These are phyloP conservation scores for Oryzias sinensis DNA, from an alignment of 2,797 vertebrate genomes.

Conservation along the genomic window DNA sequence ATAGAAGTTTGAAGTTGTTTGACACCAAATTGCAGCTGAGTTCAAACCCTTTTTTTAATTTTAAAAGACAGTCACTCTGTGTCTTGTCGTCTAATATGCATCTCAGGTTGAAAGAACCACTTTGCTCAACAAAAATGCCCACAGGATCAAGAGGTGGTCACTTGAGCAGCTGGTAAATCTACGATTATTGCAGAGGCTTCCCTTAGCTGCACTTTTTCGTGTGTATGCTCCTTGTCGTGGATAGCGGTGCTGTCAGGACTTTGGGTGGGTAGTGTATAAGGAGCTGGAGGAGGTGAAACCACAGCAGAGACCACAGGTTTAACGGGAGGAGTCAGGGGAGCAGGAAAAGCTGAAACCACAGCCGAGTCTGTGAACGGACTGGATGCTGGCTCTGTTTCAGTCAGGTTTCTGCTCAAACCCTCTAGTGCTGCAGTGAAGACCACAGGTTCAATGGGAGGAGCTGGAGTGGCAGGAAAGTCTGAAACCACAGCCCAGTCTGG, in stretches of 20 bases:
- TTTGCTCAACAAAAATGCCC: too few species aligned
- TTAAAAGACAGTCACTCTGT: too few species aligned
- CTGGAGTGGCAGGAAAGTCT: background rate
- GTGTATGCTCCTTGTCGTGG: background rate
- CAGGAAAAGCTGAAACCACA: slow-evolving; percentile 4
- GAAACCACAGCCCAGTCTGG: slow-evolving; percentile 1
- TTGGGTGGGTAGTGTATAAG: background rate
- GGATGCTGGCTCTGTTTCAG: too few species aligned
- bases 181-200: background rate
- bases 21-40: too few species aligned
- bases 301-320: background rate
- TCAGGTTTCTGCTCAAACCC: too few species aligned
- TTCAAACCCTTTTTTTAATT: too few species aligned
- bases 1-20: too few species aligned
- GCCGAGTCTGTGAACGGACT: too few species aligned
- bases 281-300: background rate
- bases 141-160: too few species aligned
- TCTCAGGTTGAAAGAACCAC: too few species aligned
- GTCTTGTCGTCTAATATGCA: too few species aligned
- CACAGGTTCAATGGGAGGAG: slow-evolving; percentile 4
- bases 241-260: background rate
- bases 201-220: background rate
- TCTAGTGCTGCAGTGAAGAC: background rate
- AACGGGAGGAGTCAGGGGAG: slow-evolving; percentile 1
- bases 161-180: background rate